Conservation (phyloP, 2,888 invertebrate genomes). For the Conomelus anceps region DNA sequence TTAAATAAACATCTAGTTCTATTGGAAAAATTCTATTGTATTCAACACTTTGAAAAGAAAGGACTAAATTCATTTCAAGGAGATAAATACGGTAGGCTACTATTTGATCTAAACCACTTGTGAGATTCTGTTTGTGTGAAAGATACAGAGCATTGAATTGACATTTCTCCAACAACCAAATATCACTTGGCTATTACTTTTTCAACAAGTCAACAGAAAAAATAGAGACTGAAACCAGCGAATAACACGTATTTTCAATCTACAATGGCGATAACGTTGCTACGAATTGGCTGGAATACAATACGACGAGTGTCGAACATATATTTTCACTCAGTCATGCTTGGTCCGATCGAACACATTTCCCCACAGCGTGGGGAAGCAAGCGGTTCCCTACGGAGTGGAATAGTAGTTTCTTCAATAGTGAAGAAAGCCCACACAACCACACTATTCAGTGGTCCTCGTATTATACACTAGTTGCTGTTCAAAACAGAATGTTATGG, state of each 20-base stretch:
- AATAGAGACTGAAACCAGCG: neutral
- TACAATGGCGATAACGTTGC: neutral
- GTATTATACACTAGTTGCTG: neutral
- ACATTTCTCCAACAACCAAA: neutral
- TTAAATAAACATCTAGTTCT: too few species aligned
- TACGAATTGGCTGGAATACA: neutral
- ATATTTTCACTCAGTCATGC: neutral
- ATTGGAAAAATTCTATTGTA: too few species aligned
- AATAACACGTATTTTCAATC: neutral
- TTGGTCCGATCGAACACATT: neutral
- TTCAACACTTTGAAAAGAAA: too few species aligned
- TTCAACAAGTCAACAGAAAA: neutral
- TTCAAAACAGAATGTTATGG: neutral
- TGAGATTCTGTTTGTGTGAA: neutral
- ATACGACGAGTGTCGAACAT: neutral
- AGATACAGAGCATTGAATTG: neutral
- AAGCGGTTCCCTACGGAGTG: neutral
- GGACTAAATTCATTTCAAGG: too few species aligned
- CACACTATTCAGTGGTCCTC: neutral
- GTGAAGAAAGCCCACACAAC: too few species aligned
- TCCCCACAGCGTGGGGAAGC: too few species aligned
- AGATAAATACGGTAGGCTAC: neutral
- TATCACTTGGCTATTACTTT: too few species aligned
- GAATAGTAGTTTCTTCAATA: neutral
- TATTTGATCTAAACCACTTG: neutral